Conservation (phyloP, 35 echinoderm and acorn worm genomes). For the Ophioderma brevispina region DNA sequence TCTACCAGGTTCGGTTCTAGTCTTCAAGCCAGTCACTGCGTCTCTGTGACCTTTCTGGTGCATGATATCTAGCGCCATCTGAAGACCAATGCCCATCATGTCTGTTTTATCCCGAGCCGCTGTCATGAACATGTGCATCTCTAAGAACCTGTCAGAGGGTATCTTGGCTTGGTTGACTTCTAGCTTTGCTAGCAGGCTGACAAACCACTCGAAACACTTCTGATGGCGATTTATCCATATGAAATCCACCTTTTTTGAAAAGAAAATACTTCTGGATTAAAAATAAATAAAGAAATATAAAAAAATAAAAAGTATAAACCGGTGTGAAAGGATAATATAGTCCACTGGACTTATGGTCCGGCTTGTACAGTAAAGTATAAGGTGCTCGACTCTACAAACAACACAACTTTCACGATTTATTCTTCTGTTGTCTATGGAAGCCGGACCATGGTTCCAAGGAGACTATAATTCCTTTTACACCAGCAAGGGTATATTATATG, state of each 20-base stretch:
- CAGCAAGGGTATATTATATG: too few relatives aligned
- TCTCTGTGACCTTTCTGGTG: constrained; percentile 91
- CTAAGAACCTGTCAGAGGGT: constrained; percentile 87
- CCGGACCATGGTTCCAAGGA: too few relatives aligned
- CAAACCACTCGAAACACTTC: constrained; percentile 98
- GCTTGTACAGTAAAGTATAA: too few relatives aligned
- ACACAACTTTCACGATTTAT: too few relatives aligned
- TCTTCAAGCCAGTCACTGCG: constrained; percentile 93
- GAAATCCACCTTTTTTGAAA: constrained; percentile 98
- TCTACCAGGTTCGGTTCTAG: constrained; percentile 93
- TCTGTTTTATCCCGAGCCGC: constrained; percentile 89
- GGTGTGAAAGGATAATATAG: too few relatives aligned
- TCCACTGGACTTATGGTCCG: too few relatives aligned
- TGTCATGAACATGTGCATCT: constrained; percentile 99
- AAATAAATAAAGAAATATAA: too few relatives aligned
- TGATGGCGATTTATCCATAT: constrained; percentile 99
- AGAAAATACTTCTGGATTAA: too few relatives aligned
- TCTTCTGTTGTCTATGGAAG: too few relatives aligned
- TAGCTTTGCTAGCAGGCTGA: constrained; percentile 87
- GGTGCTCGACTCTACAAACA: too few relatives aligned
- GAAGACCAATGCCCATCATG: constrained; percentile 98
- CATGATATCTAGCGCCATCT: constrained; percentile 99
- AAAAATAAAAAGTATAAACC: too few relatives aligned
- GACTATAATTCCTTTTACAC: too few relatives aligned
- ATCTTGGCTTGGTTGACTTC: constrained; percentile 88